These are phyloP conservation scores for Globodera rostochiensis DNA, from an alignment of 1,140 invertebrate genomes.

Conservation along the genomic window DNA sequence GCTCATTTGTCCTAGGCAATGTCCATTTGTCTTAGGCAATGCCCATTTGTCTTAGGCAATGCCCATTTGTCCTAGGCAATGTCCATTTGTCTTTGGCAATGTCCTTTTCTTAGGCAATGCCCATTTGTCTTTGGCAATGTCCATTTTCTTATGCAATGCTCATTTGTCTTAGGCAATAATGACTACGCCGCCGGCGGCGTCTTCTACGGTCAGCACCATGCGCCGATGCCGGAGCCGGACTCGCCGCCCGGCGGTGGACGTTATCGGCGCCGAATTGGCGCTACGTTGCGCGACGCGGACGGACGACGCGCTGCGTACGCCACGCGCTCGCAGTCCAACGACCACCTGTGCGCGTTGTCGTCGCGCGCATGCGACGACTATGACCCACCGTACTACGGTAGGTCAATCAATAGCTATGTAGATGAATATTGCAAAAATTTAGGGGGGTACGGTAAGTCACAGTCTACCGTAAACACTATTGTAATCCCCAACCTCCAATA, in stretches of 20 bases:
- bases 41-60: too few relatives aligned
- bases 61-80: too few relatives aligned
- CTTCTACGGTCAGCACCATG: slow-evolving; percentile 9
- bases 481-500: neutral
- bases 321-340: slow-evolving; percentile 57
- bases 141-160: too few relatives aligned
- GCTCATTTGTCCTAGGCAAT: too few relatives aligned
- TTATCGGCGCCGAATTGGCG: slow-evolving; percentile 42
- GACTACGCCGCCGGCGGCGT: neutral
- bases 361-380: slow-evolving; percentile 6
- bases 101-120: too few relatives aligned
- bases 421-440: too few relatives aligned
- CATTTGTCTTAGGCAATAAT: neutral
- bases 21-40: too few relatives aligned
- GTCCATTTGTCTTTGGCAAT: too few relatives aligned
- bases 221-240: slow-evolving; percentile 21
- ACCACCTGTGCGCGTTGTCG: slow-evolving; percentile 43
- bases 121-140: too few relatives aligned
- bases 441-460: too few relatives aligned
- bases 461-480: too few relatives aligned
- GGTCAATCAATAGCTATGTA: too few relatives aligned
- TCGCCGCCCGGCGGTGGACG: slow-evolving; percentile 24
- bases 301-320: slow-evolving; percentile 39
- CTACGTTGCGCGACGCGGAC: slow-evolving; percentile 52
- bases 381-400: neutral